Evolutionary conservation across 2,797 vertebrate genomes (phyloP).

Genomic region (Peromyscus attwateri): DNA sequence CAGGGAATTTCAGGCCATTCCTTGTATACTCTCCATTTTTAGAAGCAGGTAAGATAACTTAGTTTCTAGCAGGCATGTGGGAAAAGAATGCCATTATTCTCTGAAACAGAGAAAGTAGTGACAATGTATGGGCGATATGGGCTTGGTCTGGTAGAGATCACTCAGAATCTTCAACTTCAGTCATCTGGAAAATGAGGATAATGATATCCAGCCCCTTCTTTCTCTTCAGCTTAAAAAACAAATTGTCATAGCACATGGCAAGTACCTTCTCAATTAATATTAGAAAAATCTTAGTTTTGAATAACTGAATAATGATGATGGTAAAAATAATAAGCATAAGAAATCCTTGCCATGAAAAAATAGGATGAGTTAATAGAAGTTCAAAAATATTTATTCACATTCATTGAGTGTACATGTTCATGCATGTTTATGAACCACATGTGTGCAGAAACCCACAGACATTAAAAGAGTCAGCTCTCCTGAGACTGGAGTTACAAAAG

Average conservation of each 20-base stretch:
- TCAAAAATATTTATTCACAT: neutral
- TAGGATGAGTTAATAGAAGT: neutral
- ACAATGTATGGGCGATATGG: neutral
- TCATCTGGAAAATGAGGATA: neutral
- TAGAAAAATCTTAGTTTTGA: constrained; percentile 35
- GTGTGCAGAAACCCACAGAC: neutral
- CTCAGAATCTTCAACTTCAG: neutral
- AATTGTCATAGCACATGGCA: constrained; percentile 8
- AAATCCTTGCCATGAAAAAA: neutral
- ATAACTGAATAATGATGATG: constrained; percentile 22
- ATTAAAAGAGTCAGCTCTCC: too few species aligned
- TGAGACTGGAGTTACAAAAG: neutral
- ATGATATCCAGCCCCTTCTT: neutral
- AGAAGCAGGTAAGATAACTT: neutral
- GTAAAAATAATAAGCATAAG: neutral
- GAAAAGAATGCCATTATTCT: neutral
- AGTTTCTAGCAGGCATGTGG: neutral
- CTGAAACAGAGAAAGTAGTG: neutral
- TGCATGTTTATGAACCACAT: neutral
- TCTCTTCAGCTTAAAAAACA: neutral
- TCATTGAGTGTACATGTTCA: neutral
- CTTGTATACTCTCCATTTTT: neutral
- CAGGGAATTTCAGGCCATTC: neutral
- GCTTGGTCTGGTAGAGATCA: neutral
- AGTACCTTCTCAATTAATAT: neutral